Conservation (phyloP, 2,797 vertebrate genomes). For the Paramormyrops hopkinsi region DNA sequence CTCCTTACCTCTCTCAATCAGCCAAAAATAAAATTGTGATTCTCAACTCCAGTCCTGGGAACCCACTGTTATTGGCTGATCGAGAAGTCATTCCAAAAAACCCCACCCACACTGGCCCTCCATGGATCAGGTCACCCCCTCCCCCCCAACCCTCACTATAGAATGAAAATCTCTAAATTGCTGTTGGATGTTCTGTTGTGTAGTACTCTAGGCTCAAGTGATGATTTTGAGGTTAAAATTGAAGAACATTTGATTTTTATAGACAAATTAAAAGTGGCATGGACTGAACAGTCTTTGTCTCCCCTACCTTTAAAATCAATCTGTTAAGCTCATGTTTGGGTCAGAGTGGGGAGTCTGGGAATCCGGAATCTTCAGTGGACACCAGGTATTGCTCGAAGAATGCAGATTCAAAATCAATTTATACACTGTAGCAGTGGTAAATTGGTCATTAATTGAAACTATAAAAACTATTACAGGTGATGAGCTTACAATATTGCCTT, state of each 20-base stretch:
- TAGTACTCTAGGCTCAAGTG: neutral
- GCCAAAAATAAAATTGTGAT: neutral
- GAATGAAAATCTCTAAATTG: neutral
- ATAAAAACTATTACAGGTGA: neutral
- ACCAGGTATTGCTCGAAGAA: neutral
- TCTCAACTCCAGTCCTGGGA: no score
- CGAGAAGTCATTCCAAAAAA: neutral
- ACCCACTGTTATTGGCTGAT: neutral
- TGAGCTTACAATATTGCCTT: neutral
- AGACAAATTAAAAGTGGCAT: neutral
- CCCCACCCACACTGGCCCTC: no score
- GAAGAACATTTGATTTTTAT: neutral
- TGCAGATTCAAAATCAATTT: neutral
- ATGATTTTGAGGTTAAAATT: neutral
- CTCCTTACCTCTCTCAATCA: neutral
- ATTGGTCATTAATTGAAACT: neutral
- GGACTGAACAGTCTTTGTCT: neutral
- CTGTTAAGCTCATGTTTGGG: neutral
- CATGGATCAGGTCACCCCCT: no score
- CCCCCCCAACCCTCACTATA: neutral
- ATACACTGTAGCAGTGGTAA: neutral
- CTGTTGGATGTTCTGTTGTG: neutral
- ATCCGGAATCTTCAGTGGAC: neutral
- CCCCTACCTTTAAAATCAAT: neutral
- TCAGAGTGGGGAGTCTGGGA: neutral